Conservation (phyloP, 2,797 vertebrate genomes). For the Cirrhinus mrigala region DNA sequence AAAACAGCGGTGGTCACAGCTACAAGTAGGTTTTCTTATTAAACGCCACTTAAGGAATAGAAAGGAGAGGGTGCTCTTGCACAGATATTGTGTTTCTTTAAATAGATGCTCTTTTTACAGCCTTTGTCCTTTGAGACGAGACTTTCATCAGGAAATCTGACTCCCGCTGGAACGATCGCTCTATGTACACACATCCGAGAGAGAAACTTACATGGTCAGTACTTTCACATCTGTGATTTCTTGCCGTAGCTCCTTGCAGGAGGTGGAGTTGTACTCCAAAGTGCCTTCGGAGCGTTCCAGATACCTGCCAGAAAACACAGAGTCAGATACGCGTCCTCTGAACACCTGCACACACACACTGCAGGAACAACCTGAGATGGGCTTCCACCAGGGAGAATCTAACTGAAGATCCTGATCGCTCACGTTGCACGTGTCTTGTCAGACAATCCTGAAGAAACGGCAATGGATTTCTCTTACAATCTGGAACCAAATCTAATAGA, state of each 20-base stretch:
- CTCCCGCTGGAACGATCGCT: conserved; percentile 63
- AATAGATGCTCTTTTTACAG: conserved; percentile 74
- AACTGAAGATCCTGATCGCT: conserved; percentile 21
- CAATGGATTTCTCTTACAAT: background rate
- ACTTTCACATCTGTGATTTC: conserved; percentile 96
- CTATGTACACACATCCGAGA: conserved; percentile 24
- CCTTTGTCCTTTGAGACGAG: conserved; percentile 63
- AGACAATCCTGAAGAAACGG: background rate
- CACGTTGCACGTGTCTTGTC: background rate
- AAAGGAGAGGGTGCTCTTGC: conserved; percentile 16
- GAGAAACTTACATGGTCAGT: conserved; percentile 92
- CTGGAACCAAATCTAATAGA: background rate
- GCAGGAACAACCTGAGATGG: conserved; percentile 48
- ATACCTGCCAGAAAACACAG: conserved; percentile 85
- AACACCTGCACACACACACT: conserved; percentile 62
- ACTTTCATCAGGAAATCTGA: conserved; percentile 62
- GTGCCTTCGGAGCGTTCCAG: conserved; percentile 92
- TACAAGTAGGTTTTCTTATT: background rate
- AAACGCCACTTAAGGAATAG: conserved; percentile 1
- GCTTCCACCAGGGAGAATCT: conserved; percentile 14
- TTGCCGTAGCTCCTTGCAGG: conserved; percentile 93
- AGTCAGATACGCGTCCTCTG: conserved; percentile 67
- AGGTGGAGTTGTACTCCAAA: conserved; percentile 92
- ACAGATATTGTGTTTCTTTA: conserved; percentile 61
- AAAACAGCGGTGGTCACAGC: background rate